phyloP scores from a whole-genome alignment of 2,888 invertebrate species.

The Phragmatobia fuliginosa region DNA sequence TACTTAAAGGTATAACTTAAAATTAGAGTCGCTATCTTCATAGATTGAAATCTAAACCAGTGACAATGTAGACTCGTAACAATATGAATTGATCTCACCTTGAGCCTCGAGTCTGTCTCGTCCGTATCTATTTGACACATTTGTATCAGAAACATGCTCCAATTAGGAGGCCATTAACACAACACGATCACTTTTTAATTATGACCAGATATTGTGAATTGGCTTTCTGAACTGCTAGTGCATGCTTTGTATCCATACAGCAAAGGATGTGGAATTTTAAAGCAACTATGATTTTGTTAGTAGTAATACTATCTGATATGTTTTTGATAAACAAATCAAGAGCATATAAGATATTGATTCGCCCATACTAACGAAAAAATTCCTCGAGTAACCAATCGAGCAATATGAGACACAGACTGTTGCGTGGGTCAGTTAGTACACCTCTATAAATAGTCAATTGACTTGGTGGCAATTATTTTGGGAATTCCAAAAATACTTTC shows the following conservation, averaged over 20 bases:
- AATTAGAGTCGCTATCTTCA: slow-evolving; percentile 25
- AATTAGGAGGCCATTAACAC: slow-evolving; percentile 36
- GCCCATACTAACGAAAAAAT: too few species aligned
- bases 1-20: background rate
- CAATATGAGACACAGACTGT: too few species aligned
- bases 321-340: too few species aligned
- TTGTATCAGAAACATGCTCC: slow-evolving; percentile 36
- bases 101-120: slow-evolving; percentile 50
- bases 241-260: slow-evolving; percentile 9
- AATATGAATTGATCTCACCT: slow-evolving; percentile 61
- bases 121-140: slow-evolving; percentile 40
- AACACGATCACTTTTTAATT: slow-evolving; percentile 51
- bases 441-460: too few species aligned
- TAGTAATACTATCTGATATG: too few species aligned
- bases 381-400: too few species aligned
- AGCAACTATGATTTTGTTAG: background rate
- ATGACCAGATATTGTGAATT: slow-evolving; percentile 41
- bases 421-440: too few species aligned
- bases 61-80: slow-evolving; percentile 36
- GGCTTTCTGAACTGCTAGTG: slow-evolving; percentile 15
- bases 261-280: slow-evolving; percentile 1
- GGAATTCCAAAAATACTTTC: background rate
- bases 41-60: slow-evolving; percentile 29
- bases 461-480: background rate
- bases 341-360: too few species aligned